Conservation (phyloP, 1,140 invertebrate genomes). For the Tetraneura akinire region DNA sequence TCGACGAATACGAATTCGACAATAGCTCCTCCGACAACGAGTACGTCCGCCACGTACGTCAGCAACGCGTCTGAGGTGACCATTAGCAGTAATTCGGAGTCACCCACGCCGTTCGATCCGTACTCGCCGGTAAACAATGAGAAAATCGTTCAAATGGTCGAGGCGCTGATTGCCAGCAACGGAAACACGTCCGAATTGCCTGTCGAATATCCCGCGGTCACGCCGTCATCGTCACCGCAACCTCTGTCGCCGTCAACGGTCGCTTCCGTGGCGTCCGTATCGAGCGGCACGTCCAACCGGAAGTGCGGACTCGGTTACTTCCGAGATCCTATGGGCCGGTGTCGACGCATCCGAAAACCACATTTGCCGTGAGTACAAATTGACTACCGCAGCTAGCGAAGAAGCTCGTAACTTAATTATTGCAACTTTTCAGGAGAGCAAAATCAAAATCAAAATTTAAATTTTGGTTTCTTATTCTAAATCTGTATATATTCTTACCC, state of each 20-base stretch:
- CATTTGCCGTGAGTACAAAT: constrained; percentile 53
- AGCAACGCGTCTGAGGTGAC: not conserved
- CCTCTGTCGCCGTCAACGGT: not conserved
- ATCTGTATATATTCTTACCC: no score
- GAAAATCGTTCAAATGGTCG: constrained; percentile 47
- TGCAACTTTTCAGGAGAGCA: no score
- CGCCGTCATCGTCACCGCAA: not conserved
- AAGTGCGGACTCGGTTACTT: constrained; percentile 56
- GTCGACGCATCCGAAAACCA: constrained; percentile 55
- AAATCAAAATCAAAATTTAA: no score
- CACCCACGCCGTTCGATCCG: not conserved
- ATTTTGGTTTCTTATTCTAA: no score
- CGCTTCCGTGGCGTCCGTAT: not conserved
- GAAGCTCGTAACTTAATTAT: no score
- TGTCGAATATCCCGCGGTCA: not conserved
- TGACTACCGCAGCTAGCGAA: no score
- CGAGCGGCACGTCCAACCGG: constrained; percentile 20
- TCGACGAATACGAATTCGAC: not conserved
- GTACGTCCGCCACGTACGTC: not conserved
- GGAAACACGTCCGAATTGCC: constrained; percentile 24
- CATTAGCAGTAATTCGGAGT: not conserved
- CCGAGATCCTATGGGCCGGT: constrained; percentile 55
- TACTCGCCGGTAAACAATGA: constrained; percentile 18
- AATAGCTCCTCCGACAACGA: not conserved
- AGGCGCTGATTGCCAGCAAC: constrained; percentile 37